Percentiles rank a stretch among this genome's conserved stretches.
These are phyloP conservation scores for Prionace glauca DNA, from an alignment of 2,797 vertebrate species.

Conservation along the genomic window DNA sequence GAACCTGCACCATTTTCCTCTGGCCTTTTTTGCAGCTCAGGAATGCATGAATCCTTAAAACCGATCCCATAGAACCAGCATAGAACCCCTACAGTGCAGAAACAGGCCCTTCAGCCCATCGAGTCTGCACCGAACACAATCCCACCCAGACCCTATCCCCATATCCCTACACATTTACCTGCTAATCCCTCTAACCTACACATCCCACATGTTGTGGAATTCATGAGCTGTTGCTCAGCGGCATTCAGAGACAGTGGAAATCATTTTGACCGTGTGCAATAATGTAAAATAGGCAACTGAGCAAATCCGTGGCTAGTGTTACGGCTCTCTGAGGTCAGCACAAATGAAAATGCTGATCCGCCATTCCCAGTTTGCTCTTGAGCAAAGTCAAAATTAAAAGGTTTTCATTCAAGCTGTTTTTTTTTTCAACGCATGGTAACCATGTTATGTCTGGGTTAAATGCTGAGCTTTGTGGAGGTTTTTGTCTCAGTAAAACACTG, in stretches of 20 bases:
- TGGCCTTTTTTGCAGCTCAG: too few species aligned
- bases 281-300: background rate
- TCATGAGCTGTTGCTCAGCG: background rate
- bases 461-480: background rate
- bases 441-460: conserved; percentile 28
- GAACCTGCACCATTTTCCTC: background rate
- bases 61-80: too few species aligned
- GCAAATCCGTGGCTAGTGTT: background rate
- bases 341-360: background rate
- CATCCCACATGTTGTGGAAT: background rate
- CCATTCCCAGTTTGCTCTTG: background rate
- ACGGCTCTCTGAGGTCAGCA: background rate
- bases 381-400: background rate
- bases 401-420: background rate
- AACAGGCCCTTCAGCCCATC: too few species aligned
- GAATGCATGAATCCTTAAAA: background rate
- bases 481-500: background rate
- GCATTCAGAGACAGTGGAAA: background rate
- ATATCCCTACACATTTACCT: too few species aligned
- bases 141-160: too few species aligned
- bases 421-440: background rate
- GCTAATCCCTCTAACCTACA: too few species aligned
- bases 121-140: too few species aligned
- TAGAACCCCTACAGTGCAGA: too few species aligned
- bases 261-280: background rate